phyloP scores from a whole-genome alignment of 2,797 vertebrate species.

The Periparus ater region DNA sequence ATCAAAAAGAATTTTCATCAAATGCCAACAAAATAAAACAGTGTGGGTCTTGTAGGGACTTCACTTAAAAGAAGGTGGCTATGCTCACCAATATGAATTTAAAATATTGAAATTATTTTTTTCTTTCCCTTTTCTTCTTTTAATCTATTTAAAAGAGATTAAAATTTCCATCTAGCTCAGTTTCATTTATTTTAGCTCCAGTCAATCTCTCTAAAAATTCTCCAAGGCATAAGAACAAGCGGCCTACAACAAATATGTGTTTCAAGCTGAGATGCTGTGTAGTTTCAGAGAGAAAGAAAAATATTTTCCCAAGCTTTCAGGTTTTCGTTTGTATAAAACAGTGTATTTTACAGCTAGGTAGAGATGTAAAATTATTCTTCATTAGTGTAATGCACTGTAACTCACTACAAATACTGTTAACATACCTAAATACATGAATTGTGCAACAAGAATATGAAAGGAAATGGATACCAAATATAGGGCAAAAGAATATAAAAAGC shows the following conservation, averaged over 20 bases:
- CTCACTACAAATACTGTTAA: conserved; percentile 16
- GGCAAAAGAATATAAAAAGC: not conserved
- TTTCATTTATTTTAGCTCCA: not conserved
- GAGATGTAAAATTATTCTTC: conserved; percentile 50
- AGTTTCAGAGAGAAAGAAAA: conserved; percentile 58
- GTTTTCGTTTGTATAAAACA: conserved; percentile 45
- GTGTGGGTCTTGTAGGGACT: not conserved
- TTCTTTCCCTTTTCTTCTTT: not conserved
- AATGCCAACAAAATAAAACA: not conserved
- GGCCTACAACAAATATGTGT: conserved; percentile 5
- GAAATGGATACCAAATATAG: conserved; percentile 32
- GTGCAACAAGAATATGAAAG: conserved; percentile 32
- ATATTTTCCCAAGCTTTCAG: conserved; percentile 65
- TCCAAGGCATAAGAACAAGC: conserved; percentile 23
- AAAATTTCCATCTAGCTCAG: not conserved
- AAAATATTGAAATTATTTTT: not conserved
- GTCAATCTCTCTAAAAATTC: conserved; percentile 53
- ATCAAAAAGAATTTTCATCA: not conserved
- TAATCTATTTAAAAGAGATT: not conserved
- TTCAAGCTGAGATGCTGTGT: conserved; percentile 36
- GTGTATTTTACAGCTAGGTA: conserved; percentile 44
- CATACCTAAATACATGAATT: conserved; percentile 48
- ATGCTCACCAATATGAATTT: not conserved
- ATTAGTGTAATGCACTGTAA: not conserved
- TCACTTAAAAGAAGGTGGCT: not conserved